A percentile compares a stretch with the other conserved stretches of the same genome.
phyloP scores from a whole-genome alignment of 1,140 invertebrate species.

The Ericerus pela region DNA sequence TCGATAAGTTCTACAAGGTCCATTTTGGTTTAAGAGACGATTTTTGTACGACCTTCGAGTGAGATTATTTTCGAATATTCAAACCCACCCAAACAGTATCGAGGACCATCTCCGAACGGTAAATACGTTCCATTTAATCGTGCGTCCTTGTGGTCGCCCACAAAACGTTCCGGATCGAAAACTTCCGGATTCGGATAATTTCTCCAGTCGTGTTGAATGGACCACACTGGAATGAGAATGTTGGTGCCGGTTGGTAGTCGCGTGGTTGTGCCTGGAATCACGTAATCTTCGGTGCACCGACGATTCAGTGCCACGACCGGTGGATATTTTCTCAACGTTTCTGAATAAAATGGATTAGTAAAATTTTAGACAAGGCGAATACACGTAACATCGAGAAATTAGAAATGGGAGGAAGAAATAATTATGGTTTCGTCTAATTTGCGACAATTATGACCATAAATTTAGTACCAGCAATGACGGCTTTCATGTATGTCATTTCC shows the following conservation, averaged over 20 bases:
- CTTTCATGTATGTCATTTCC: constrained; percentile 37
- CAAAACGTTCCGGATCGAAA: constrained; percentile 42
- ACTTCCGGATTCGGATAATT: constrained; percentile 38
- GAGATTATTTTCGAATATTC: too few species aligned
- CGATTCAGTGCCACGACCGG: constrained; percentile 32
- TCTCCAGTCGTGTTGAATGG: constrained; percentile 38
- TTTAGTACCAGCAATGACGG: constrained; percentile 30
- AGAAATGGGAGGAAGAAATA: neutral
- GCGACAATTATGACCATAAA: neutral
- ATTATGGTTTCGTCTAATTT: neutral
- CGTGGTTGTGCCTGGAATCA: constrained; percentile 39
- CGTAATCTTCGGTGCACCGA: constrained; percentile 33
- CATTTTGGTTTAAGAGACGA: too few species aligned
- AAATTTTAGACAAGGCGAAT: too few species aligned
- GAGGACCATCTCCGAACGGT: constrained; percentile 60
- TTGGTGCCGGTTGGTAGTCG: constrained; percentile 41
- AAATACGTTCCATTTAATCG: constrained; percentile 38
- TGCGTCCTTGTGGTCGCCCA: constrained; percentile 31
- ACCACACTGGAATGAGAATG: constrained; percentile 42
- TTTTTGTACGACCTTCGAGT: too few species aligned
- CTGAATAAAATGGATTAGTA: constrained; percentile 19
- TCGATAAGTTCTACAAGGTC: too few species aligned
- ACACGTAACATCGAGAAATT: neutral
- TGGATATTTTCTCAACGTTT: constrained; percentile 29
- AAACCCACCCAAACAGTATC: constrained; percentile 45